A percentile compares a stretch with the other conserved stretches of the same genome.
Conservation (phyloP, 2,113 vertebrate genomes). For the Xiphorhynchus elegans region DNA sequence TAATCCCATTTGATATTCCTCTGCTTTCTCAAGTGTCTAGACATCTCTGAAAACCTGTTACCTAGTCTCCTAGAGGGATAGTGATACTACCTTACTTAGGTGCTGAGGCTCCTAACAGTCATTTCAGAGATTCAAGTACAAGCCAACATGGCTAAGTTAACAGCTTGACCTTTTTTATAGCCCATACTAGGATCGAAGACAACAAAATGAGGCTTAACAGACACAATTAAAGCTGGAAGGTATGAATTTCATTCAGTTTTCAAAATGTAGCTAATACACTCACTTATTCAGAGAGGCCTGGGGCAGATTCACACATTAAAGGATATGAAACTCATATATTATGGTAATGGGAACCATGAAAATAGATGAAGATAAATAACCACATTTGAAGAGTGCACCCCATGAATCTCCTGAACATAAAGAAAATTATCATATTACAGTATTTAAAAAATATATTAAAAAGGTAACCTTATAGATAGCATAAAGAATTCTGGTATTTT, state of each 20-base stretch:
- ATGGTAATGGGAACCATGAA: conserved; percentile 33
- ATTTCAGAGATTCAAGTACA: not conserved
- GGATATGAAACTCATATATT: not conserved
- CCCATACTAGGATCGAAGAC: not conserved
- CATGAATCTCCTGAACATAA: not conserved
- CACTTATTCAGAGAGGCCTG: conserved; percentile 10
- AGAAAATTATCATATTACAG: not conserved
- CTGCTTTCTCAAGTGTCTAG: conserved; percentile 39
- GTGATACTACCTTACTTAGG: conserved; percentile 3
- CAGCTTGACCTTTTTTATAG: not conserved
- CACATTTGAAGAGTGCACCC: not conserved
- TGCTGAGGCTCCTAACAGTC: not conserved
- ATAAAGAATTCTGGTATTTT: not conserved
- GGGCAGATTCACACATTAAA: conserved; percentile 40
- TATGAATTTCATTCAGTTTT: conserved; percentile 23
- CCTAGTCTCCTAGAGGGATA: not conserved
- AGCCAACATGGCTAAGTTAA: not conserved
- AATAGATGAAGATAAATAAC: conserved; percentile 41
- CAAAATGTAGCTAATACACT: conserved; percentile 18
- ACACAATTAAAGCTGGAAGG: not conserved
- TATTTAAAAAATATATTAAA: not conserved
- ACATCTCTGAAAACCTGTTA: conserved; percentile 45
- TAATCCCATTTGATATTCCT: conserved; percentile 38
- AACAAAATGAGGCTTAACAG: not conserved
- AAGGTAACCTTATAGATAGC: not conserved